phyloP scores from a whole-genome alignment of 2,888 invertebrate genomes.

The Isoperla grammatica region DNA sequence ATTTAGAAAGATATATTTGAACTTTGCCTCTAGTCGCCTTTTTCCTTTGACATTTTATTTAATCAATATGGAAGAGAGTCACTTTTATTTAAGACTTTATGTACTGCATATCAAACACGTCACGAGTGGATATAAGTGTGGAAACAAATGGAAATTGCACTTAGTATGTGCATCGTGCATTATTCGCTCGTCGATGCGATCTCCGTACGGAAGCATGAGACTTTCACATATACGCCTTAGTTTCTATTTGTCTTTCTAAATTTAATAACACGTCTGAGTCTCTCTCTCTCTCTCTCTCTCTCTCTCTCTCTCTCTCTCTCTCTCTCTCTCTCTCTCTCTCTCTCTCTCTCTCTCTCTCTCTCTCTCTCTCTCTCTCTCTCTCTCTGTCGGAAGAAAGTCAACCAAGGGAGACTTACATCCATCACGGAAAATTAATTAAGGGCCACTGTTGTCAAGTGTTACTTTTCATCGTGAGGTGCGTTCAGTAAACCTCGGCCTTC shows the following conservation, averaged over 20 bases:
- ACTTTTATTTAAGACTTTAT: too few species aligned
- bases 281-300: too few species aligned
- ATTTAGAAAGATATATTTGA: too few species aligned
- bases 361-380: background rate
- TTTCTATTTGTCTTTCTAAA: constrained; percentile 5
- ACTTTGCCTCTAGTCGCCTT: too few species aligned
- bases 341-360: background rate
- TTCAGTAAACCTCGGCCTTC: background rate
- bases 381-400: background rate
- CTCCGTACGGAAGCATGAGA: too few species aligned
- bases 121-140: too few species aligned
- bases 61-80: too few species aligned
- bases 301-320: background rate
- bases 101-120: too few species aligned
- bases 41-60: too few species aligned
- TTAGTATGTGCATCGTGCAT: too few species aligned
- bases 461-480: constrained; percentile 3
- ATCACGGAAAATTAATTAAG: constrained; percentile 16
- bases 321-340: background rate
- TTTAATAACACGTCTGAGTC: background rate
- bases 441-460: constrained; percentile 2
- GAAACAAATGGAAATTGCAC: too few species aligned
- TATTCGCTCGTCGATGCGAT: too few species aligned
- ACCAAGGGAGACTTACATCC: background rate
- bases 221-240: background rate